Conservation (phyloP, 2,888 invertebrate species). For the Meteorus cinctellus region DNA sequence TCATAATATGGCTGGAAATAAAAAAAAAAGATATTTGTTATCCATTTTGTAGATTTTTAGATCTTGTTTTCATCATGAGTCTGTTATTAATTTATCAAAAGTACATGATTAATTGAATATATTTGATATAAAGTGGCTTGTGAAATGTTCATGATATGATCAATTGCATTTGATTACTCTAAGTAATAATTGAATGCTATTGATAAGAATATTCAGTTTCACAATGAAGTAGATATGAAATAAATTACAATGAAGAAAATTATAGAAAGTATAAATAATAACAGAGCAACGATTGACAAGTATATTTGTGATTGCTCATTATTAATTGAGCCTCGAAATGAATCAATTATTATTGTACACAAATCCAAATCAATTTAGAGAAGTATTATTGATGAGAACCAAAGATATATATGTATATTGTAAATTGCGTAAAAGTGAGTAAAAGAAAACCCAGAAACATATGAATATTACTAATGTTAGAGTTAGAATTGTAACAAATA, state of each 20-base stretch:
- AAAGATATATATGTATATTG: conserved; percentile 59
- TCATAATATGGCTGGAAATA: conserved; percentile 12
- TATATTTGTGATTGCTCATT: conserved; percentile 25
- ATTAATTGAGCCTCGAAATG: conserved; percentile 39
- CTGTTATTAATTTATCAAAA: conserved; percentile 57
- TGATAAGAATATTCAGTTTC: conserved; percentile 9
- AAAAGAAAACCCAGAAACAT: background rate
- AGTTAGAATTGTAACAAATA: conserved; percentile 14
- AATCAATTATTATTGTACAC: conserved; percentile 38
- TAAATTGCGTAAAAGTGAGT: conserved; percentile 56
- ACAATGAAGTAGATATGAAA: conserved; percentile 13
- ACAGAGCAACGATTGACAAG: conserved; percentile 30
- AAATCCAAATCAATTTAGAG: conserved; percentile 43
- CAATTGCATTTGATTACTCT: conserved; percentile 32
- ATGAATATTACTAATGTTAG: conserved; percentile 6
- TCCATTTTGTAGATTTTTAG: conserved; percentile 25
- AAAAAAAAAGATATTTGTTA: conserved; percentile 37
- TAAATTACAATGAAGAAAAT: conserved; percentile 24
- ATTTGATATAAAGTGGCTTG: conserved; percentile 11
- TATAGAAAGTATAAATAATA: conserved; percentile 37
- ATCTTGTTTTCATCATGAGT: conserved; percentile 42
- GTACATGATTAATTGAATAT: conserved; percentile 28
- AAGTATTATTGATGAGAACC: conserved; percentile 59
- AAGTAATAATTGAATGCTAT: conserved; percentile 27
- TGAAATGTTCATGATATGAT: conserved; percentile 8